phyloP scores from a whole-genome alignment of 2,113 vertebrate genomes.

The Engraulis encrasicolus region DNA sequence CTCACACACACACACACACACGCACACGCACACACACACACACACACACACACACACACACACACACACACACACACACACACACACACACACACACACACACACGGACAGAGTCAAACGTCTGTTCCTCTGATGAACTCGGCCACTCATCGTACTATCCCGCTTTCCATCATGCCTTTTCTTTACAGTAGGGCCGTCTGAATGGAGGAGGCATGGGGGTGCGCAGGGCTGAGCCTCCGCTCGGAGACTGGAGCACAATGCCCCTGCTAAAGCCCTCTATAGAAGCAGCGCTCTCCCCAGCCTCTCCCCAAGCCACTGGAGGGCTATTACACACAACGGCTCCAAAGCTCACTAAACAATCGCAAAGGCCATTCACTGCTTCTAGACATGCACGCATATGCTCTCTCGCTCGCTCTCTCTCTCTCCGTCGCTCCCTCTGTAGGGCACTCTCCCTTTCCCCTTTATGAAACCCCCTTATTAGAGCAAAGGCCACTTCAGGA shows the following conservation, averaged over 20 bases:
- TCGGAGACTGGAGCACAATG: conserved; percentile 23
- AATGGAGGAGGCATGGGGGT: conserved; percentile 8
- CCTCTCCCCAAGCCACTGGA: conserved; percentile 25
- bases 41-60: background rate
- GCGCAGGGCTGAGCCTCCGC: conserved; percentile 35
- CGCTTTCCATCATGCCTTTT: background rate
- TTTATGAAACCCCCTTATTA: conserved; percentile 48
- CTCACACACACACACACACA: background rate
- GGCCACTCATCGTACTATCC: background rate
- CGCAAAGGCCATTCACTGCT: conserved; percentile 52
- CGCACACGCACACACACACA: background rate
- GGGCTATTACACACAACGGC: conserved; percentile 54
- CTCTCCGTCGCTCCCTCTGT: background rate
- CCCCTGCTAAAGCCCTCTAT: conserved; percentile 40
- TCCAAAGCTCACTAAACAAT: conserved; percentile 51
- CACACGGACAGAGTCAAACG: background rate
- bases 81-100: background rate
- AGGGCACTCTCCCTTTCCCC: background rate
- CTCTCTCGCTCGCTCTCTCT: conserved; percentile 23
- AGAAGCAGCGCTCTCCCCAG: conserved; percentile 27
- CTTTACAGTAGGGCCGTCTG: conserved; percentile 44
- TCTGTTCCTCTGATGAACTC: background rate
- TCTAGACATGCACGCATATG: conserved; percentile 29
- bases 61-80: background rate
- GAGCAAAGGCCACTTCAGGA: conserved; percentile 40